These are phyloP conservation scores for Linyphia triangularis DNA, from an alignment of 2,888 invertebrate species.

Conservation along the genomic window DNA sequence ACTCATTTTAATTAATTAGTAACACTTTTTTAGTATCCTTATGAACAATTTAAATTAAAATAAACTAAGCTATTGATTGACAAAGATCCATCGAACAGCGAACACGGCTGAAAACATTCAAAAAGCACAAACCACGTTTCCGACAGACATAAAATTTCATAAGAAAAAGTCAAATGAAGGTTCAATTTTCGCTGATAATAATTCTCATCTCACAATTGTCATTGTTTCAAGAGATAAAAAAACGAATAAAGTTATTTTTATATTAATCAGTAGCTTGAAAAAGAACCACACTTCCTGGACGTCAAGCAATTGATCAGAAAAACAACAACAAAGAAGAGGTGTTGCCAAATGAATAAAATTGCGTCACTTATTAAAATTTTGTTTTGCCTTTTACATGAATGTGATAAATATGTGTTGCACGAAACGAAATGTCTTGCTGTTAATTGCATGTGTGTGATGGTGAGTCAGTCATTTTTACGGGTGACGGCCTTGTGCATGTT, in stretches of 20 bases:
- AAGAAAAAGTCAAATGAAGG: background rate
- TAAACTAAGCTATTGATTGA: background rate
- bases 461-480: conserved; percentile 6
- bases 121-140: background rate
- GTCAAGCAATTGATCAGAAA: background rate
- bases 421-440: background rate
- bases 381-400: background rate
- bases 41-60: background rate
- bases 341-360: conserved; percentile 38
- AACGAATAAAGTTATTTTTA: background rate
- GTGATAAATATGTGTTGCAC: background rate
- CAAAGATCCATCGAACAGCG: background rate
- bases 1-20: conserved; percentile 24
- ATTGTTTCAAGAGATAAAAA: background rate
- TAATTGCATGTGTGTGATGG: no score
- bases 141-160: background rate
- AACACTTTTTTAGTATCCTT: background rate
- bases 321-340: conserved; percentile 25
- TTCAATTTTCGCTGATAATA: background rate
- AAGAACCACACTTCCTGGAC: background rate
- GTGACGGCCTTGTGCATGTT: background rate
- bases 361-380: conserved; percentile 13
- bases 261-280: no score
- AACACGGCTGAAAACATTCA: background rate
- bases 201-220: background rate